Conservation (phyloP, 2,113 vertebrate genomes). For the Rhagologus leucostigma region DNA sequence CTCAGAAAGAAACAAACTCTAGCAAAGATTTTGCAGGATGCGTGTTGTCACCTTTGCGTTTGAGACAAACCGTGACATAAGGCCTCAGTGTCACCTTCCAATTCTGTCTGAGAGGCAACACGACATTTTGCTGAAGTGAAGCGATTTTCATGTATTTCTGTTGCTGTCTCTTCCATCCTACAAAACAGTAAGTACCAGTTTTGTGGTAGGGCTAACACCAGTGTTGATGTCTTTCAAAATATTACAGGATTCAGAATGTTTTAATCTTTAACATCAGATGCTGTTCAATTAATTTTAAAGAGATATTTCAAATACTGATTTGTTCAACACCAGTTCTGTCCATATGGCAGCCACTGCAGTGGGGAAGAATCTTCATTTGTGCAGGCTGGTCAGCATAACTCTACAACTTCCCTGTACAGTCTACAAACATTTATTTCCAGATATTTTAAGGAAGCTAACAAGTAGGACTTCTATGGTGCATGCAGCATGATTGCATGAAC, state of each 20-base stretch:
- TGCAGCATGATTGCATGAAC: conserved; percentile 16
- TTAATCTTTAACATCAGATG: not conserved
- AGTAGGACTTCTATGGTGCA: not conserved
- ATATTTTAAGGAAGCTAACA: conserved; percentile 28
- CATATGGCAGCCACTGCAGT: not conserved
- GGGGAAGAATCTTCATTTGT: not conserved
- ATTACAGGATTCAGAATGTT: not conserved
- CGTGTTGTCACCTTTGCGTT: not conserved
- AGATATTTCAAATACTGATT: not conserved
- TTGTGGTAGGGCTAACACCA: not conserved
- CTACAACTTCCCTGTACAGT: not conserved
- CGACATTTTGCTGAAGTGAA: not conserved
- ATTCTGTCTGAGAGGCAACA: not conserved
- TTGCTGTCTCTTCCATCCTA: not conserved
- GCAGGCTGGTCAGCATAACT: not conserved
- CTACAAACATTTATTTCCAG: not conserved
- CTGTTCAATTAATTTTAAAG: not conserved
- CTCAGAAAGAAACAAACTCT: not conserved
- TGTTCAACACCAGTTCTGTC: not conserved
- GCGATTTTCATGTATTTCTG: not conserved
- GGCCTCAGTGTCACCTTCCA: not conserved
- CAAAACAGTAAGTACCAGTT: not conserved
- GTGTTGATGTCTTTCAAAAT: not conserved
- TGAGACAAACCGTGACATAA: not conserved
- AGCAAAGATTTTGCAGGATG: not conserved